A percentile compares a stretch with the other conserved stretches of the same genome.
These are phyloP conservation scores for Decapterus maruadsi DNA, from an alignment of 2,797 vertebrate genomes.

Conservation along the genomic window DNA sequence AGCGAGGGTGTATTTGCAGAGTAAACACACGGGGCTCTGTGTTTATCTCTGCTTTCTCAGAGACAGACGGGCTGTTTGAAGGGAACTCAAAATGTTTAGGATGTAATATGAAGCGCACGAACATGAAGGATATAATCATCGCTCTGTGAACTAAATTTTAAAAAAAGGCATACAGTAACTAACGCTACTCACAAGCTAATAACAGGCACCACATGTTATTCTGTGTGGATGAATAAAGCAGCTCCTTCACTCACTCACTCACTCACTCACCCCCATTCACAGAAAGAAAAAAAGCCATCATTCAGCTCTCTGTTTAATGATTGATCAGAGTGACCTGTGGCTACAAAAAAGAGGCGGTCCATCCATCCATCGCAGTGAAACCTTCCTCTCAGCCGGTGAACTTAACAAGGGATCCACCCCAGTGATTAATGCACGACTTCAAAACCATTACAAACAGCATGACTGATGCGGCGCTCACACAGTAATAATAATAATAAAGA, in stretches of 20 bases:
- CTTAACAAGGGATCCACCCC: conserved; percentile 50
- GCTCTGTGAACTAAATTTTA: neutral
- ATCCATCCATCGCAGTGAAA: conserved; percentile 29
- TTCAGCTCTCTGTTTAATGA: conserved; percentile 72
- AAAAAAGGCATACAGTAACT: neutral
- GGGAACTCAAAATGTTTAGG: conserved; percentile 39
- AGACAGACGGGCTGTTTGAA: conserved; percentile 48
- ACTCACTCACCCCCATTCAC: conserved; percentile 27
- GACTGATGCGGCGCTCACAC: neutral
- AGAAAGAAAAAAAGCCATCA: conserved; percentile 15
- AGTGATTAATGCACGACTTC: conserved; percentile 57
- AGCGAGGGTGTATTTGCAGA: conserved; percentile 69
- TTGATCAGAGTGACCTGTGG: conserved; percentile 60
- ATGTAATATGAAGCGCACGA: conserved; percentile 9
- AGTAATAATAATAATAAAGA: conserved; percentile 62
- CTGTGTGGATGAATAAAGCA: neutral
- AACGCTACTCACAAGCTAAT: neutral
- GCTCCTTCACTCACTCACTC: conserved; percentile 7
- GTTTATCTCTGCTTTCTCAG: conserved; percentile 66
- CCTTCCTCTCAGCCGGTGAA: conserved; percentile 23
- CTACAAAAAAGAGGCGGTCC: conserved; percentile 44
- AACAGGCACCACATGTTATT: conserved; percentile 1
- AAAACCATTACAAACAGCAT: conserved; percentile 51
- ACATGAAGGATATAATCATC: neutral
- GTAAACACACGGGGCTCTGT: conserved; percentile 70